Conservation (phyloP, 2,113 vertebrate species). For the Peromyscus maniculatus region DNA sequence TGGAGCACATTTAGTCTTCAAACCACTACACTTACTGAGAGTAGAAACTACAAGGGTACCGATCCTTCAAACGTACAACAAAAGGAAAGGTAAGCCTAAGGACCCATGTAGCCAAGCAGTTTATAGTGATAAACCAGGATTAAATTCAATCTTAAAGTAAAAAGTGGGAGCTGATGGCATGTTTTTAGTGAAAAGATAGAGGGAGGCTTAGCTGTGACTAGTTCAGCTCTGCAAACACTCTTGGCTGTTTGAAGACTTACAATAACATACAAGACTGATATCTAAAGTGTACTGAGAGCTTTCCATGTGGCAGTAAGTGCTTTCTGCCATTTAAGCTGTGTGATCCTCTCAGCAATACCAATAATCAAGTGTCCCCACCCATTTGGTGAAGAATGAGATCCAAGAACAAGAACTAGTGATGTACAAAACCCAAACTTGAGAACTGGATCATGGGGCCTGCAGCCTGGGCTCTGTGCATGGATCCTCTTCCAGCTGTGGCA, state of each 20-base stretch:
- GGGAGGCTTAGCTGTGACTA: background rate
- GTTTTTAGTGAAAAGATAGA: conserved; percentile 39
- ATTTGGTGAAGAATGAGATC: background rate
- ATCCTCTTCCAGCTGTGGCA: background rate
- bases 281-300: background rate
- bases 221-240: background rate
- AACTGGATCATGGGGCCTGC: background rate
- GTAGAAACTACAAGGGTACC: background rate
- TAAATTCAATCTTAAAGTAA: conserved; percentile 23
- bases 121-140: background rate
- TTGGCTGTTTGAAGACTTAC: background rate
- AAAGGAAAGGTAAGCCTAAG: background rate
- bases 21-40: background rate
- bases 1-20: background rate
- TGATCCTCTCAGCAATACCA: background rate
- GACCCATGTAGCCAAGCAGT: background rate
- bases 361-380: background rate
- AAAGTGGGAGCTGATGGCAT: background rate
- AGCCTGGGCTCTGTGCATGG: background rate
- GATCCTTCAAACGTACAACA: background rate
- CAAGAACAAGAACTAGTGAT: background rate
- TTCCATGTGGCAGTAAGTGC: background rate
- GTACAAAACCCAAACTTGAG: background rate
- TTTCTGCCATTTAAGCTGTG: background rate
- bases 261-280: background rate